These are phyloP conservation scores for Bungarus multicinctus DNA, from an alignment of 2,113 vertebrate genomes.

Conservation along the genomic window DNA sequence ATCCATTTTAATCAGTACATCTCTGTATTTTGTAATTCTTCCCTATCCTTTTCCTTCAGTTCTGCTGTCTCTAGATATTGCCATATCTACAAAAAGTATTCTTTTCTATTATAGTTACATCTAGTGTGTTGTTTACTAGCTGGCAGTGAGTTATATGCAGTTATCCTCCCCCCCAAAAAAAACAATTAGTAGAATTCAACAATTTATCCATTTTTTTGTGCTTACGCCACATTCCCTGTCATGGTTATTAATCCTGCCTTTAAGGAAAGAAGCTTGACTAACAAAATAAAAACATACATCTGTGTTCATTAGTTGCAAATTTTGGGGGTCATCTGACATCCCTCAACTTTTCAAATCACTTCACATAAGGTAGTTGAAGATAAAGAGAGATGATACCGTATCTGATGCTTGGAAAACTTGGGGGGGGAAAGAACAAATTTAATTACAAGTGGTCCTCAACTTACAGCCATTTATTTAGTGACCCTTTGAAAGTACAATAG, in stretches of 20 bases:
- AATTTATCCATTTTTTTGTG: background rate
- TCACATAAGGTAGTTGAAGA: background rate
- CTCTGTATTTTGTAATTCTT: background rate
- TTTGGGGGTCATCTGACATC: background rate
- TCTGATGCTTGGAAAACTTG: background rate
- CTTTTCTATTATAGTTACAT: background rate
- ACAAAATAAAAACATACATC: background rate
- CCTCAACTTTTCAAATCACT: background rate
- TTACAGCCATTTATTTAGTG: background rate
- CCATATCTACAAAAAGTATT: background rate
- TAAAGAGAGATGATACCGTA: background rate
- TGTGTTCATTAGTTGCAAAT: background rate
- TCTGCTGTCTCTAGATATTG: background rate
- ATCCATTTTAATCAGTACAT: background rate
- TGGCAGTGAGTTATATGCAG: background rate
- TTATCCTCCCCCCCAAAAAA: background rate
- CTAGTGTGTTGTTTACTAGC: background rate
- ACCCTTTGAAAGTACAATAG: background rate
- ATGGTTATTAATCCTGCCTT: background rate
- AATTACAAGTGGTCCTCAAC: background rate
- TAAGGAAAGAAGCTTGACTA: background rate
- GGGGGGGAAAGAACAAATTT: background rate
- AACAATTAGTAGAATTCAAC: background rate
- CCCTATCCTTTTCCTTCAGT: background rate
- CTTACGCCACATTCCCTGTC: background rate